These are phyloP conservation scores for Hypomecis punctinalis DNA, from an alignment of 2,888 invertebrate genomes.

Conservation along the genomic window DNA sequence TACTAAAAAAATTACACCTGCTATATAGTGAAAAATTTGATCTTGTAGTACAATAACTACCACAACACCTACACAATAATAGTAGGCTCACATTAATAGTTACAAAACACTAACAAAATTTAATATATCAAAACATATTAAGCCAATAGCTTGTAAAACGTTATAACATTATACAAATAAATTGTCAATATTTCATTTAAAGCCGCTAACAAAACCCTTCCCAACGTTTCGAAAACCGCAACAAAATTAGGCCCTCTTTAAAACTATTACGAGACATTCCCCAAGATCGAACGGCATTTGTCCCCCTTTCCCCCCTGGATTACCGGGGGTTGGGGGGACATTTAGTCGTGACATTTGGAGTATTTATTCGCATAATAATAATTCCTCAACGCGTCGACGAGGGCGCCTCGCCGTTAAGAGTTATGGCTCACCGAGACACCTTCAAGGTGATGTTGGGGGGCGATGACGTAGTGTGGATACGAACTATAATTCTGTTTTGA, in stretches of 20 bases:
- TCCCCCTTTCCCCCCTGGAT: conserved; percentile 55
- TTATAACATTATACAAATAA: too few species aligned
- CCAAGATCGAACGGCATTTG: conserved; percentile 36
- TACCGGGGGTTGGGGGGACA: conserved; percentile 75
- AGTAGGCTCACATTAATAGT: too few species aligned
- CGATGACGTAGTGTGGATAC: conserved; percentile 58
- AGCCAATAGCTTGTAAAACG: too few species aligned
- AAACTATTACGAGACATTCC: conserved; percentile 41
- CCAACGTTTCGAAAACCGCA: conserved; percentile 21
- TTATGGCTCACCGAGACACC: conserved; percentile 80
- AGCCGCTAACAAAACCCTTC: not conserved
- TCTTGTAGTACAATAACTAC: too few species aligned
- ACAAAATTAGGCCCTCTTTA: conserved; percentile 30
- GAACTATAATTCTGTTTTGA: conserved; percentile 36
- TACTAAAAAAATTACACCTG: too few species aligned
- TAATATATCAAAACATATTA: too few species aligned
- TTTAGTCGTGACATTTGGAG: conserved; percentile 87
- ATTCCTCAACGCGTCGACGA: conserved; percentile 83
- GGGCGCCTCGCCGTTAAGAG: conserved; percentile 76
- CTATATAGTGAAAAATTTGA: too few species aligned
- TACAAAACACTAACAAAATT: too few species aligned
- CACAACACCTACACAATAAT: too few species aligned
- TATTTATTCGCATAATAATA: conserved; percentile 89
- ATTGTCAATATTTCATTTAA: not conserved
- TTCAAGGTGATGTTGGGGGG: conserved; percentile 69